phyloP scores from a whole-genome alignment of 1,140 invertebrate genomes.

The Ceratina calcarata region DNA sequence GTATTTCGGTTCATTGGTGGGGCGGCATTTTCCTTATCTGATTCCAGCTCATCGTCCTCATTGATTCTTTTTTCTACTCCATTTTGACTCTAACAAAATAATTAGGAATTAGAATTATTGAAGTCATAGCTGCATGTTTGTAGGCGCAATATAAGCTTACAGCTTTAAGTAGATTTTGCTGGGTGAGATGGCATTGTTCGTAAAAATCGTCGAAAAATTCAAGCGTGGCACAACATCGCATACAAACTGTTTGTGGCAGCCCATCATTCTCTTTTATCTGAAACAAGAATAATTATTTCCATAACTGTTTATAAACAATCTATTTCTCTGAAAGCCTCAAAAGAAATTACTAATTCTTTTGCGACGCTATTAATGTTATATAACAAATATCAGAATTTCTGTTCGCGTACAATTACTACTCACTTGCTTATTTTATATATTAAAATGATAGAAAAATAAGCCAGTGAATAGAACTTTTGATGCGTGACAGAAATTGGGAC shows the following conservation, averaged over 20 bases:
- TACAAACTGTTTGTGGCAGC: slow-evolving; percentile 63
- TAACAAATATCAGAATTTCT: background rate
- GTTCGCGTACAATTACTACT: background rate
- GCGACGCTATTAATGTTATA: background rate
- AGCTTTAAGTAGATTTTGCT: slow-evolving; percentile 48
- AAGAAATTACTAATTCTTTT: background rate
- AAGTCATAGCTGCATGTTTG: no score
- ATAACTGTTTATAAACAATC: background rate
- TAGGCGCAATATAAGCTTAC: slow-evolving; percentile 34
- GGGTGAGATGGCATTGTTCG: slow-evolving; percentile 59
- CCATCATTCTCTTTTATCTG: slow-evolving; percentile 69
- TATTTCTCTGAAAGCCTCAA: no score
- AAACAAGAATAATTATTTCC: slow-evolving; percentile 36
- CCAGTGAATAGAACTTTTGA: no score
- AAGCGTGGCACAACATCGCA: slow-evolving; percentile 64
- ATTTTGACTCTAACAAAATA: background rate
- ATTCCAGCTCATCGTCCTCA: slow-evolving; percentile 51
- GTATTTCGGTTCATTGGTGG: slow-evolving; percentile 48
- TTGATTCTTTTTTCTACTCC: background rate
- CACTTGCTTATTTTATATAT: no score
- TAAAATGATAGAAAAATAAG: no score
- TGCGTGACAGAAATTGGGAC: no score
- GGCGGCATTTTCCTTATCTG: slow-evolving; percentile 63
- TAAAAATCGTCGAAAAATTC: slow-evolving; percentile 71
- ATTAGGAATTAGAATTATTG: background rate